Percentiles rank a stretch among this genome's conserved stretches.
These are phyloP conservation scores for Rhincodon typus DNA, from an alignment of 2,797 vertebrate species.

Conservation along the genomic window DNA sequence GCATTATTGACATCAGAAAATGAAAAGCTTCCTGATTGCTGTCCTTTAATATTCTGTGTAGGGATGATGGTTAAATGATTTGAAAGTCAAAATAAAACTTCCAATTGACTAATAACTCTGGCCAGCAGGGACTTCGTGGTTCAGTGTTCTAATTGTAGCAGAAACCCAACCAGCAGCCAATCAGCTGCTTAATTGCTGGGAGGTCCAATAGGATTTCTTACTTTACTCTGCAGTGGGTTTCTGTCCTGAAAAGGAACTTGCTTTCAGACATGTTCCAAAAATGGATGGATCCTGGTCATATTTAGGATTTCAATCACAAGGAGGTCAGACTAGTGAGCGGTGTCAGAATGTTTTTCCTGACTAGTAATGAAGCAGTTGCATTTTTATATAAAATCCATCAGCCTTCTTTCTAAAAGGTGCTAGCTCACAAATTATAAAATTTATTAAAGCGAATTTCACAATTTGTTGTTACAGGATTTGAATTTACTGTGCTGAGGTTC, in stretches of 20 bases:
- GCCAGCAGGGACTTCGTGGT: no score
- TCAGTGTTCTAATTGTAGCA: no score
- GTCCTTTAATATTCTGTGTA: background rate
- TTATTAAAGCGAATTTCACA: background rate
- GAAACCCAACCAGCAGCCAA: no score
- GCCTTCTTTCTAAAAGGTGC: background rate
- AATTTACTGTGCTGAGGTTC: background rate
- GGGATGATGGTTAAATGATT: background rate
- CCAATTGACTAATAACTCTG: no score
- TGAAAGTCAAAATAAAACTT: background rate
- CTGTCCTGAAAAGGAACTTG: no score
- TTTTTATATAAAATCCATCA: background rate
- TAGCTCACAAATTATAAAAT: background rate
- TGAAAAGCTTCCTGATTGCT: background rate
- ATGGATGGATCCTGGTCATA: background rate
- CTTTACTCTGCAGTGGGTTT: no score
- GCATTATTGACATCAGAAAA: background rate
- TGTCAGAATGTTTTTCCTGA: background rate
- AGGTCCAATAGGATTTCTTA: no score
- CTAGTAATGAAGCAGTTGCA: background rate
- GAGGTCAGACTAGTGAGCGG: background rate
- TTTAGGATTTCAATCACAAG: background rate
- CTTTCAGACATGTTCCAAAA: no score
- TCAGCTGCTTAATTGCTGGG: no score
- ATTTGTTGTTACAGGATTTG: background rate